Evolutionary conservation across 2,888 invertebrate species (phyloP), one percentile per base, ranked within the genome.

Genomic region (Drosophila phalerata): DNA sequence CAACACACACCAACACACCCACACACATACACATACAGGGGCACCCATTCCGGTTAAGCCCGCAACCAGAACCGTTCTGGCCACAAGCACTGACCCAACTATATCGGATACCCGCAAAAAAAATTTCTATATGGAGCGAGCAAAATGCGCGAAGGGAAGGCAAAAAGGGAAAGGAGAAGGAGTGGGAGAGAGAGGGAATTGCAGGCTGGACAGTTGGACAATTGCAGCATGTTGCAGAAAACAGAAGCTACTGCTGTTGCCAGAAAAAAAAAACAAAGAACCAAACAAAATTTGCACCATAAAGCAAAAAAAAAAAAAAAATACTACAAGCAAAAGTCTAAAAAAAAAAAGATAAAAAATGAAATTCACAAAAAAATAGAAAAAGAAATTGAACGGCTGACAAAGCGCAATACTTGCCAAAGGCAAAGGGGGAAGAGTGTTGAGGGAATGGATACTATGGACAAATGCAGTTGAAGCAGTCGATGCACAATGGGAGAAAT

Each of bases 61-160:
- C 87, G 88, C 90, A 90, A 90, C 90, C 91, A 91, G 91, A 91
- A 91, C 90, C 91, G 89, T 91, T 91, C 88, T 91, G 91, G 91
- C 91, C 91, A 91, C 91, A 91, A 91, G 91, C 91, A 88, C 91
- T 91, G 91, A 91, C 91, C 91, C 91, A 91, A 91, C 91, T 90
- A 85, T 85, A 85, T 91, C 88, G 91, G 91, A 91, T 90, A 90
- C 89, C 91, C 90, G 80, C 91, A 91, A 91, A 91, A 80, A 85
- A 85, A 83, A 73, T 67, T 47, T 80, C 73, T 69, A 66, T 73
- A 56, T 60, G 51, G 37, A 55, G 43, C 17, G 17, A 34, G 48
- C n/a, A 22, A 38, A n/a, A 22, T 6, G 22, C 51, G 49, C 15
- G 38, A 15, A 6, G 30, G 17, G 22, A 9, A 5, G 45, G 17